phyloP scores from a whole-genome alignment of 2,113 vertebrate genomes.

The Promerops cafer region DNA sequence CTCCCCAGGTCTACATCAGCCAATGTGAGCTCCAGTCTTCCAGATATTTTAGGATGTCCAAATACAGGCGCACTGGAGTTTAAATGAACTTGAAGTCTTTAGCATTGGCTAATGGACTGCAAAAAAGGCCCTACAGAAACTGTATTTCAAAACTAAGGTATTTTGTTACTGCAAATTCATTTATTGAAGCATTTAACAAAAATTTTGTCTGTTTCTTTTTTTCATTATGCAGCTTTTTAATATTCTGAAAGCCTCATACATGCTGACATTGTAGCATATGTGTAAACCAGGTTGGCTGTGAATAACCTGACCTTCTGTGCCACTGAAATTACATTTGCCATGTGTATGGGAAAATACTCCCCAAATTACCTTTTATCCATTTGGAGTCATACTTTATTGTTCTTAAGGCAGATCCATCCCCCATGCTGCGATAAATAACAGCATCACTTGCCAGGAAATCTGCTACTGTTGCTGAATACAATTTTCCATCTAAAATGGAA shows the following conservation, averaged over 20 bases:
- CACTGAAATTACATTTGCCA: neutral
- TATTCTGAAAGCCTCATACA: neutral
- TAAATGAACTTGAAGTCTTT: conserved; percentile 1
- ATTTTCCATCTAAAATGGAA: conserved; percentile 86
- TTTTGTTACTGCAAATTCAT: conserved; percentile 50
- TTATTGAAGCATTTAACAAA: conserved; percentile 49
- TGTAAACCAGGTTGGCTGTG: neutral
- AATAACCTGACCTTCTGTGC: neutral
- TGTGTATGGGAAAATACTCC: neutral
- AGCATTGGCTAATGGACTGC: conserved; percentile 48
- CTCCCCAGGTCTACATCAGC: neutral
- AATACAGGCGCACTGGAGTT: neutral
- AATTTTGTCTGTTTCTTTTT: neutral
- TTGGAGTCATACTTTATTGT: conserved; percentile 99
- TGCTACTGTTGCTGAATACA: conserved; percentile 96
- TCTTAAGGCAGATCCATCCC: conserved; percentile 93
- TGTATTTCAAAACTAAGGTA: conserved; percentile 10
- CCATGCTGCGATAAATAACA: conserved; percentile 99
- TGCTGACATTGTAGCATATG: neutral
- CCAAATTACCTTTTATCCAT: conserved; percentile 94
- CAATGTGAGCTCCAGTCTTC: neutral
- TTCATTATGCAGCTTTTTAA: neutral
- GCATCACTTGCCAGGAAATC: conserved; percentile 98
- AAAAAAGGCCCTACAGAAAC: conserved; percentile 47
- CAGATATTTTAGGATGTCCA: neutral